Percentiles rank a stretch among this genome's conserved stretches.
Conservation (phyloP, 2,797 vertebrate species). For the Cheirogaleus major region DNA sequence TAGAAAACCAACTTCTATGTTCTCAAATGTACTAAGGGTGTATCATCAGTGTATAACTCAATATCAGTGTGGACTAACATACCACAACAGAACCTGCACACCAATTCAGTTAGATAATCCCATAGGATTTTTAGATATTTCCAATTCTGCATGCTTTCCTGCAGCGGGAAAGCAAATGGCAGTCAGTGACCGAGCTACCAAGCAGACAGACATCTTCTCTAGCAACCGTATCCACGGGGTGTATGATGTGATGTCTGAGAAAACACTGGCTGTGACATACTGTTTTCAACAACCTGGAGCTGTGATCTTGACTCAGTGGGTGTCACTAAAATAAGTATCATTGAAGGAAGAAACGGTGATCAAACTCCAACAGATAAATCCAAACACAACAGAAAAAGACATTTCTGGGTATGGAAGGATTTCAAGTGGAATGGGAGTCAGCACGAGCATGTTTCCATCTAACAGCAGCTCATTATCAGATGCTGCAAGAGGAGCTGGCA, state of each 20-base stretch:
- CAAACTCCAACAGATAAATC: conserved; percentile 29
- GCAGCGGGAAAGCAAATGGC: not conserved
- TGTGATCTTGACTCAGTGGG: not conserved
- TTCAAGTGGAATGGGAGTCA: not conserved
- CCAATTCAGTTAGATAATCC: not conserved
- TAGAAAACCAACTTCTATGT: not conserved
- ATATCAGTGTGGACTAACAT: not conserved
- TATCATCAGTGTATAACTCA: not conserved
- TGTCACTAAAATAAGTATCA: not conserved
- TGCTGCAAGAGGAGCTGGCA: not conserved
- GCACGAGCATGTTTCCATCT: not conserved
- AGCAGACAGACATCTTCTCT: not conserved
- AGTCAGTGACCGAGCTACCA: not conserved
- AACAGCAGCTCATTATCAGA: not conserved
- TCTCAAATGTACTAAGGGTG: not conserved
- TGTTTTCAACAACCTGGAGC: not conserved
- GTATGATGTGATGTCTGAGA: not conserved
- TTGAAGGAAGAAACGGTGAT: not conserved
- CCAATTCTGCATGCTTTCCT: not conserved
- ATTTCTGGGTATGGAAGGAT: not conserved
- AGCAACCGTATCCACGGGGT: not conserved
- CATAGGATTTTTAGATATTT: not conserved
- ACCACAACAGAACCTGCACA: not conserved
- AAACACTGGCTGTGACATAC: not conserved
- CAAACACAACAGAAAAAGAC: not conserved